A percentile compares a stretch with the other conserved stretches of the same genome.
Evolutionary conservation across 2,888 invertebrate genomes (phyloP).

Genomic region (Eilema caniola): DNA sequence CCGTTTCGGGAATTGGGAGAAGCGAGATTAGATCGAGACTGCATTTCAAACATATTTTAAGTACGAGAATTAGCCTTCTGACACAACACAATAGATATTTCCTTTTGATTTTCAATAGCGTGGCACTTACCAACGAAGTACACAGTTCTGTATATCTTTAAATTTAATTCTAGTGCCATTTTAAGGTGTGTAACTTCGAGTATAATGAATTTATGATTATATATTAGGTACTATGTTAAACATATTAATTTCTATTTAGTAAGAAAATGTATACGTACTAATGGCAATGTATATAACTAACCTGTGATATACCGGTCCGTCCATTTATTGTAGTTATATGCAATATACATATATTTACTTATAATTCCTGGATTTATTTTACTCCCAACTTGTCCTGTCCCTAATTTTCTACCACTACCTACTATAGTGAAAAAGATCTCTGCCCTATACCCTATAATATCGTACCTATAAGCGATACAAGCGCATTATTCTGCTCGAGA

Average conservation of each 20-base stretch:
- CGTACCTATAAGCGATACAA: no score
- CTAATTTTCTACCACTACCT: not conserved
- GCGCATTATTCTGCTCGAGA: no score
- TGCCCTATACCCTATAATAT: not conserved
- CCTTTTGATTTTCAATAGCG: not conserved
- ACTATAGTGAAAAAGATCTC: not conserved
- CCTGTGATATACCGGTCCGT: conserved; percentile 84
- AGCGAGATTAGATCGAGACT: no score
- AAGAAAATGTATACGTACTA: conserved; percentile 49
- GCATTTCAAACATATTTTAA: no score
- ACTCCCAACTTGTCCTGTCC: not conserved
- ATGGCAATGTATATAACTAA: conserved; percentile 77
- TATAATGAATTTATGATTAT: conserved; percentile 25
- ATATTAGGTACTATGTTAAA: conserved; percentile 21
- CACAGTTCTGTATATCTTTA: not conserved
- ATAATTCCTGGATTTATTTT: conserved; percentile 31
- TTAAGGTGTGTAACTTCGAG: conserved; percentile 35
- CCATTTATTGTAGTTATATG: conserved; percentile 68
- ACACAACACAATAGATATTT: no score
- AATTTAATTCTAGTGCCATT: conserved; percentile 56
- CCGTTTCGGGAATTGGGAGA: no score
- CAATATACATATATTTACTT: conserved; percentile 55
- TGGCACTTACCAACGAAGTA: not conserved
- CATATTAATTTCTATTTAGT: conserved; percentile 35
- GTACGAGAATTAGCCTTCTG: no score